Evolutionary conservation across 2,888 invertebrate genomes (phyloP).

Genomic region (Spialia ferax): DNA sequence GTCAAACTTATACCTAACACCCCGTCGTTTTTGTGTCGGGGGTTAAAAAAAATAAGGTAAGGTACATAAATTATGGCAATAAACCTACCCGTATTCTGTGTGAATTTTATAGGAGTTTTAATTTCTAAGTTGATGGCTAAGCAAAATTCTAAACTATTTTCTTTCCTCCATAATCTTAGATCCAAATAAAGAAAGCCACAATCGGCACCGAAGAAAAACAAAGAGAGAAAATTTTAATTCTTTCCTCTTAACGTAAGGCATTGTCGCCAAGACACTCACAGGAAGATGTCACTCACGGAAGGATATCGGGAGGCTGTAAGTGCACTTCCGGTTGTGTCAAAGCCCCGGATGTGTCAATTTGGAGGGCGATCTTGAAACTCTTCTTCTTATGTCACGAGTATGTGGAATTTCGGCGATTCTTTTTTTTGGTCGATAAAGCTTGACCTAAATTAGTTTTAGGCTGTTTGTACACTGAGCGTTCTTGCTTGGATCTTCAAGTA

Average conservation of each 20-base stretch:
- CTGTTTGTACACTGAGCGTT: not conserved
- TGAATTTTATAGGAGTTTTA: too few species aligned
- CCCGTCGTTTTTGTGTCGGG: too few species aligned
- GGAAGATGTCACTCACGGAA: constrained; percentile 34
- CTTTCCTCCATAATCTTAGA: too few species aligned
- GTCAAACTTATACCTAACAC: too few species aligned
- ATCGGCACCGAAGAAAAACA: not conserved
- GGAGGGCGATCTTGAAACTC: constrained; percentile 49
- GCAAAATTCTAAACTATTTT: too few species aligned
- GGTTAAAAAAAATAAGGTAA: too few species aligned
- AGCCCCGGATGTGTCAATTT: constrained; percentile 59
- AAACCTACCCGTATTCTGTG: too few species aligned
- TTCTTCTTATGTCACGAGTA: constrained; percentile 26
- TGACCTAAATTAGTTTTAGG: constrained; percentile 48
- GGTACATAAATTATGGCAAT: too few species aligned
- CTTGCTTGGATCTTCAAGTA: not conserved
- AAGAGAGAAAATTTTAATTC: constrained; percentile 3
- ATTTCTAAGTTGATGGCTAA: too few species aligned
- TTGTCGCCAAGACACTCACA: constrained; percentile 21
- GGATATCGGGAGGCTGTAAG: constrained; percentile 51
- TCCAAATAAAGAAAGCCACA: not conserved
- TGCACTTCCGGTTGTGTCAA: constrained; percentile 54
- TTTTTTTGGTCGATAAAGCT: constrained; percentile 43
- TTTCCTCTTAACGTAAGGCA: not conserved
- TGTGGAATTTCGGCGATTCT: constrained; percentile 39